phyloP scores from a whole-genome alignment of 2,113 vertebrate species.

The Pavo muticus region DNA sequence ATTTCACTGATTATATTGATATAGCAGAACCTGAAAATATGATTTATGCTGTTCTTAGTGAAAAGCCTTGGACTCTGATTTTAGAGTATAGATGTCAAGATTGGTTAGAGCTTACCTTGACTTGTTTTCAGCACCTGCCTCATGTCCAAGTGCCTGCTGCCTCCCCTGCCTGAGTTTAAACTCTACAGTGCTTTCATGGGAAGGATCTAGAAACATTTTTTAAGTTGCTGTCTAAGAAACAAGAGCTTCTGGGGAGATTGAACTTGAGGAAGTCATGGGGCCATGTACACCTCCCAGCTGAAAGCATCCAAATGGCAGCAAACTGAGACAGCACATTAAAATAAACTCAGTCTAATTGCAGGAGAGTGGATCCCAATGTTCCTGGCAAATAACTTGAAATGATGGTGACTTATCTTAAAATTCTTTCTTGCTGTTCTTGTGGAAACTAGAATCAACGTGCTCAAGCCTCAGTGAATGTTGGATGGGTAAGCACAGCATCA shows the following conservation, averaged over 20 bases:
- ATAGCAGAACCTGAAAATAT: not conserved
- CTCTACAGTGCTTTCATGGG: not conserved
- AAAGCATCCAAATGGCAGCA: not conserved
- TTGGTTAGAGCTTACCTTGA: not conserved
- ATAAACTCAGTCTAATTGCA: not conserved
- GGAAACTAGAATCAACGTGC: not conserved
- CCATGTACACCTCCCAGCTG: fast-evolving
- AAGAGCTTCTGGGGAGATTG: not conserved
- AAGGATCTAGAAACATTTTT: not conserved
- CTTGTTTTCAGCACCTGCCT: not conserved
- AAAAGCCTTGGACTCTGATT: not conserved
- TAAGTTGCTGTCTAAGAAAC: not conserved
- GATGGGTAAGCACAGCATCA: not conserved
- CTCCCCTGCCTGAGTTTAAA: not conserved
- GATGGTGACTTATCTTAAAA: not conserved
- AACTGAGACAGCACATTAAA: not conserved
- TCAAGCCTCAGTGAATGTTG: not conserved
- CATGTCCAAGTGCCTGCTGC: fast-evolving
- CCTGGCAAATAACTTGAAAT: not conserved
- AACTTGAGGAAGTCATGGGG: not conserved
- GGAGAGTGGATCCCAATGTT: not conserved
- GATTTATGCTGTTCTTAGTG: not conserved
- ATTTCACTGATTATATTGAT: not conserved
- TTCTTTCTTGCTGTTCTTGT: not conserved
- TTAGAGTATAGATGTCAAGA: not conserved